Base-by-base conservation (phyloP, 2,888 invertebrate genomes). In the Eupithecia exiguata region DNA sequence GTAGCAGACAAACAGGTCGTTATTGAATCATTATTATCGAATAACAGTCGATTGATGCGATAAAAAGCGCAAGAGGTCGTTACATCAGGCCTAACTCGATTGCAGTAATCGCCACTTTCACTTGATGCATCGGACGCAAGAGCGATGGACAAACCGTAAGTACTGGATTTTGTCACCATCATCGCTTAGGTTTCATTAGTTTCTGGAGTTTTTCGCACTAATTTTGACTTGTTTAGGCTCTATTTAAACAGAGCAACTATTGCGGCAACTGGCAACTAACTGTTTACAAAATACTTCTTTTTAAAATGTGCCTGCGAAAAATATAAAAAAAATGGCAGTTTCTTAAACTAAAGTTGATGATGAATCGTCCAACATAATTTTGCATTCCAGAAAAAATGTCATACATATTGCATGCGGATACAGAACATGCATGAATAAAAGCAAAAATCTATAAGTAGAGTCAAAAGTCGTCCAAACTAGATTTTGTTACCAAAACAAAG, bases 101-200 rank as follows among this genome's bases (percentile, higher is more conserved):
- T 92, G 92, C 87, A 86, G 89, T 90, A 92, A 91, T 91, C 84
- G 85, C 21, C 84, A 92, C 94, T 93, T 93, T 93, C 94, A 90
- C 93, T 90, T 82, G 87, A 84, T 82, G 83, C 83, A 80, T 77
- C 77, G 70, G 70, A 71, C 81, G 86, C 86, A 87, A 86, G 86
- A 88, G 87, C 86, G 87, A 49, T 49, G 49, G 63, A 35, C 53
- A 40, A 25, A 65, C 40, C 40, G 25, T 66, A 66, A 1, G 4
- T 25, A 66, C 40, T 66, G 12, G 38, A 21, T 65, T 21, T 65
- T 66, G 40, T 43, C 66, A 43, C 58, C 58, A 14, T 25, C 1
- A 58, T 58, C 58, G 58, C 58, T 14, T 10, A 10, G 10, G n/a
- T 53, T 53, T 21, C 5, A 10, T 53, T 40, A 0, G 14, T 21